A percentile compares a stretch with the other conserved stretches of the same genome.
These are phyloP conservation scores for Xenopus laevis DNA, from an alignment of 2,113 vertebrate species.

Conservation along the genomic window DNA sequence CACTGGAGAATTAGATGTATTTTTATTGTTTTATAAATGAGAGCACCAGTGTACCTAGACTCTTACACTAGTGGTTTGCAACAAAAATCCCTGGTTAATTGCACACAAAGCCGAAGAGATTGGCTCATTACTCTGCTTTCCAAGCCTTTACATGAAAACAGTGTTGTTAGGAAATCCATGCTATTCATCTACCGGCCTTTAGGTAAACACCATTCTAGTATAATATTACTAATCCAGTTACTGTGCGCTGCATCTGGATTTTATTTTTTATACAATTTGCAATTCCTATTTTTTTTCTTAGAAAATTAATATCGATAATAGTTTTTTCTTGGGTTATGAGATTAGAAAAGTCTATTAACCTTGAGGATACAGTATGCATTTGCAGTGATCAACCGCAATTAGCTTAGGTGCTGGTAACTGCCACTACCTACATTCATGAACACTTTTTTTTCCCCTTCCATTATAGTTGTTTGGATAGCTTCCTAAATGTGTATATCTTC, in stretches of 20 bases:
- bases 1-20: slow-evolving; percentile 36
- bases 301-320: no score
- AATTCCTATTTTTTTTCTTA: no score
- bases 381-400: no score
- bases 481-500: no score
- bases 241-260: background rate
- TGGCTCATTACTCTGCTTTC: slow-evolving; percentile 38
- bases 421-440: no score
- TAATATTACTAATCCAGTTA: slow-evolving; percentile 1
- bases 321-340: no score
- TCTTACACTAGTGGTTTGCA: slow-evolving; percentile 39
- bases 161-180: slow-evolving; percentile 12
- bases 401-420: no score
- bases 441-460: no score
- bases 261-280: background rate
- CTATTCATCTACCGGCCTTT: background rate
- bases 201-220: slow-evolving; percentile 21
- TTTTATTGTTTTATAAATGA: slow-evolving; percentile 42
- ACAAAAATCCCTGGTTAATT: slow-evolving; percentile 41
- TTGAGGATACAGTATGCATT: no score
- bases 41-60: slow-evolving; percentile 29
- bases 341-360: no score
- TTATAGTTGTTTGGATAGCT: no score
- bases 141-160: slow-evolving; percentile 17
- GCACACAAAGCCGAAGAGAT: slow-evolving; percentile 34